Evolutionary conservation across 2,113 vertebrate genomes (phyloP).

Genomic region (Serinus canaria): DNA sequence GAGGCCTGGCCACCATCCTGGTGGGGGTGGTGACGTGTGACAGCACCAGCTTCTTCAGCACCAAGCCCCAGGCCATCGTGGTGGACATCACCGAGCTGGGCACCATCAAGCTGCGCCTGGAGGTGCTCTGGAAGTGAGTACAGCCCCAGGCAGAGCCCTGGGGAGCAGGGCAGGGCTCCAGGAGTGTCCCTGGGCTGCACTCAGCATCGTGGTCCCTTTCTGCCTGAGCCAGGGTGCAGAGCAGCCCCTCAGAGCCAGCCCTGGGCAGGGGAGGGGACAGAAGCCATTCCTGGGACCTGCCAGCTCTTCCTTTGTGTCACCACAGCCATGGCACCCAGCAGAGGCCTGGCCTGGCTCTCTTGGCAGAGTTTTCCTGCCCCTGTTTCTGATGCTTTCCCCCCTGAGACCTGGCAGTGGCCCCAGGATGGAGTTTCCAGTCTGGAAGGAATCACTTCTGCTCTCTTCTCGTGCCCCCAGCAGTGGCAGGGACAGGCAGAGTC

Average conservation of each 20-base stretch:
- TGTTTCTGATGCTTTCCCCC: neutral
- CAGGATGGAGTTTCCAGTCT: accelerated
- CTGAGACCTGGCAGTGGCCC: neutral
- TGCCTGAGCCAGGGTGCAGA: neutral
- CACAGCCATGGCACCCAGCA: neutral
- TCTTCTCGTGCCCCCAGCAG: neutral
- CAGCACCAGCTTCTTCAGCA: conserved; percentile 86
- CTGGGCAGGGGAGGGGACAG: neutral
- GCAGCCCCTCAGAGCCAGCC: neutral
- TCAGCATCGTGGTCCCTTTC: neutral
- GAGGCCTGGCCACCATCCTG: conserved; percentile 85
- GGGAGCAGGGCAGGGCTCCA: neutral
- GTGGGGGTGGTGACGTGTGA: conserved; percentile 89
- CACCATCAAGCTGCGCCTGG: conserved; percentile 94
- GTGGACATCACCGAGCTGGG: conserved; percentile 96
- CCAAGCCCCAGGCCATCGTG: conserved; percentile 84
- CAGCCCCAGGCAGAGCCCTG: neutral
- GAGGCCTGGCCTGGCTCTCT: neutral
- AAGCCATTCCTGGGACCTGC: neutral
- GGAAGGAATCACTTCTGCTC: neutral
- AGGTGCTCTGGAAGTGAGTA: conserved; percentile 93
- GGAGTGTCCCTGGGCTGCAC: neutral
- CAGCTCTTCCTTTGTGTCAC: neutral
- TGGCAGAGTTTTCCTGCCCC: neutral
- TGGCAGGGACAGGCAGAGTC: neutral